Evolutionary conservation across 2,797 vertebrate species (phyloP), one percentile per base, ranked within the genome.

Genomic region (Enteromius trimaculatus): DNA sequence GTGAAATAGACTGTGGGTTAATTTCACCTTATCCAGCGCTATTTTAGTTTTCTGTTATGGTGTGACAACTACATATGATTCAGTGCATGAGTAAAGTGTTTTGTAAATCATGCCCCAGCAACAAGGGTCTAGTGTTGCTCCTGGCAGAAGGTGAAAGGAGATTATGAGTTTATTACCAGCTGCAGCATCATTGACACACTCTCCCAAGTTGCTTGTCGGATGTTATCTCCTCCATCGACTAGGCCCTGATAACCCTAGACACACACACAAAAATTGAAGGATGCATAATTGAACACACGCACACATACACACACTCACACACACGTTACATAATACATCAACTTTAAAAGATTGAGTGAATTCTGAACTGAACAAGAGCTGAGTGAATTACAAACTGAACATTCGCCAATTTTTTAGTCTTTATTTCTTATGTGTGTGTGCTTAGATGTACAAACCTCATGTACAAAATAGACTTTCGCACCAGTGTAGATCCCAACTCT

Each of bases 131-230:
- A 64, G 26, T 31, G 29, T 17, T 8, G 29, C 62, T 31, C 16
- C 29, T 17, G 62, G 62, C 8, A 17, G 62, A 64, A 64, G 60
- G 14, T 64, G 6, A 64, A 64, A 14, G 60, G 5, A 31, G 62
- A 3, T 64, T 0, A 64, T 64, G 60, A 17, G 82, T 88, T 95
- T 6, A 44, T 93, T 92, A 98, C 97, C 96, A 98, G 89, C 88
- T 98, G 97, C 65, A 98, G 92, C 96, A 97, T 98, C 96, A 97
- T 98, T 9, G 97, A 98, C 58, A 98, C 97, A 11, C 96, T 96
- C 84, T 98, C 97, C 97, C 97, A 98, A 0, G 96, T 96, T 77
- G 97, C 97, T 79, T 90, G 95, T 49, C 91, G 88, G 87, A 98
- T 97, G 86, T 97, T 71, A 42, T 97, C 95, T 6, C 96, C 97